Evolutionary conservation across 2,888 invertebrate genomes (phyloP), one percentile per base, ranked within the genome.

Genomic region (Drosophila demipolita): DNA sequence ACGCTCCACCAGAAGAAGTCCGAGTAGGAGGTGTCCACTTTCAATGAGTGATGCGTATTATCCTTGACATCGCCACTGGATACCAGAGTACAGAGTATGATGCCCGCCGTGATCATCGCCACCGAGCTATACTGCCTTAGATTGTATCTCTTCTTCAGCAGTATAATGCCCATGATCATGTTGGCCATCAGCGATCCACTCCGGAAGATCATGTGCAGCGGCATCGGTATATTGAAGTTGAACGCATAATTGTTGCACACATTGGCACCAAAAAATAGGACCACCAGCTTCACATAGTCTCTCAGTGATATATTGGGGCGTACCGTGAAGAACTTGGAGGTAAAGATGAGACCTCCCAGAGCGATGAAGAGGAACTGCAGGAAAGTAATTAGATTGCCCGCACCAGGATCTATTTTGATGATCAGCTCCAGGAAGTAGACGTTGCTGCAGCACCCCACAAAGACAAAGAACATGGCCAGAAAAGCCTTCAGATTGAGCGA

Each of bases 191-290:
- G 94, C 4, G 99, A 99, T 1, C 99, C 99, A 66, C 99, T 96
- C 94, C 99, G 95, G 93, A 99, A 99, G 92, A 99, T 99, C 97
- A 99, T 99, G 92, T 99, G 99, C 53, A 99, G 94, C 0, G 99
- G 99, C 96, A 99, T 99, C 0, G 99, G 96, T 89, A 99, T 98
- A 92, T 99, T 98, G 91, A 98, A 99, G 92, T 97, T 96, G 90
- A 99, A 97, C 0, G 99, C 99, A 94, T 98, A 98, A 93, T 99
- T 99, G 91, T 98, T 98, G 74, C 97, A 96, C 1, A 98, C 97
- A 93, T 98, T 99, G 20, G 97, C 96, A 0, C 97, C 94, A 93
- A 99, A 99, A 93, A 99, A 99, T 94, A 99, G 96, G 11, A 95
- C 94, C 0, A 99, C 99, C 65, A 99, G 94, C 59, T 96, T 93